phyloP scores from a whole-genome alignment of 1,140 invertebrate genomes.

The Drosophila willistoni region DNA sequence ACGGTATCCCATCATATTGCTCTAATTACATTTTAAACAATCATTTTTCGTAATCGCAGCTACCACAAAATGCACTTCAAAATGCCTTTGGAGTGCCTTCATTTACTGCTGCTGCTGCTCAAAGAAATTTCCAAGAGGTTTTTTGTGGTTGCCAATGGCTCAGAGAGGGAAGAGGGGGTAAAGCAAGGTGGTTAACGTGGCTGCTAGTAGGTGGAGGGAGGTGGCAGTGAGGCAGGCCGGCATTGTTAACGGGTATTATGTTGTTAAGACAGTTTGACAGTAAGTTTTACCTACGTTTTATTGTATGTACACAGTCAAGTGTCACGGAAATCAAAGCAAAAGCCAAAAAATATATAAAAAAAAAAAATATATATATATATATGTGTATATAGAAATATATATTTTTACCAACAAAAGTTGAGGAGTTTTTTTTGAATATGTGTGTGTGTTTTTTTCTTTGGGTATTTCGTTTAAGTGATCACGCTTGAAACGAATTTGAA shows the following conservation, averaged over 20 bases:
- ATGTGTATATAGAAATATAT: slow-evolving; percentile 9
- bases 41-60: slow-evolving; percentile 71
- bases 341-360: slow-evolving; percentile 54
- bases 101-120: slow-evolving; percentile 23
- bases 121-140: slow-evolving; percentile 55
- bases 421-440: neutral
- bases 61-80: slow-evolving; percentile 65
- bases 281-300: slow-evolving; percentile 27
- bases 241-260: slow-evolving; percentile 68
- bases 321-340: slow-evolving; percentile 66
- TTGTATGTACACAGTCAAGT: slow-evolving; percentile 43
- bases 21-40: slow-evolving; percentile 70
- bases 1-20: slow-evolving; percentile 54
- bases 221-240: slow-evolving; percentile 14
- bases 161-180: neutral
- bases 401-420: neutral
- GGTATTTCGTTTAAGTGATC: slow-evolving; percentile 10
- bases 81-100: slow-evolving; percentile 41
- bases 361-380: too few relatives aligned
- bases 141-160: slow-evolving; percentile 7
- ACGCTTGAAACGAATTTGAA: slow-evolving; percentile 8
- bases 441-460: neutral
- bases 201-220: slow-evolving; percentile 6
- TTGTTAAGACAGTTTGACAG: slow-evolving; percentile 71
- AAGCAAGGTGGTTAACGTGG: too few relatives aligned